These are phyloP conservation scores for Crotalus tigris DNA, from an alignment of 2,113 vertebrate species.

Conservation along the genomic window DNA sequence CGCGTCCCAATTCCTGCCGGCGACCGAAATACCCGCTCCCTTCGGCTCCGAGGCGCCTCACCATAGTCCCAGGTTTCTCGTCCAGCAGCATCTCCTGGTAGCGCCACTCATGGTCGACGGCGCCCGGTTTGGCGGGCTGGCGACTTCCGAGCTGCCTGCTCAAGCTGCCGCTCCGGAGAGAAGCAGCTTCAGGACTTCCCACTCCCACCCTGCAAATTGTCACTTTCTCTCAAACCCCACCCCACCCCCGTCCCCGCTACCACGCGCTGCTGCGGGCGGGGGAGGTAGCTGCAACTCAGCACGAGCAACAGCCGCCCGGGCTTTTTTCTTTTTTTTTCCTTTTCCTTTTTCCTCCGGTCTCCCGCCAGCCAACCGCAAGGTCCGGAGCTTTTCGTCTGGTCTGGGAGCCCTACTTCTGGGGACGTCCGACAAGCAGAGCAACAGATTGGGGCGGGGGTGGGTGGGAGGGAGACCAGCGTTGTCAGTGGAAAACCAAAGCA, in stretches of 20 bases:
- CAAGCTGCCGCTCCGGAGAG: neutral
- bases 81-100: neutral
- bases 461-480: neutral
- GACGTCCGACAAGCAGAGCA: neutral
- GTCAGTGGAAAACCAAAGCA: conserved; percentile 31
- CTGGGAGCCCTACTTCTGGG: neutral
- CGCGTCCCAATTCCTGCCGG: conserved; percentile 17
- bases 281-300: neutral
- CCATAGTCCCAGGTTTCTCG: conserved; percentile 12
- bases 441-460: neutral
- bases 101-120: neutral
- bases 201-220: neutral
- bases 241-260: neutral
- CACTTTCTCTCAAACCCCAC: neutral
- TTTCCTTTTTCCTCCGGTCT: neutral
- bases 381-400: neutral
- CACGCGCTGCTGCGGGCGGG: neutral
- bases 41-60: neutral
- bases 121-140: neutral
- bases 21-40: neutral
- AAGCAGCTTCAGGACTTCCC: neutral
- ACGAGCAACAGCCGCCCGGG: neutral
- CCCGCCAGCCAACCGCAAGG: neutral
- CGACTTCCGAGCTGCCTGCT: neutral
- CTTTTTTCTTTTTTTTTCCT: neutral